These are phyloP conservation scores for Coleophora flavipennella DNA, from an alignment of 2,888 invertebrate genomes.

Conservation along the genomic window DNA sequence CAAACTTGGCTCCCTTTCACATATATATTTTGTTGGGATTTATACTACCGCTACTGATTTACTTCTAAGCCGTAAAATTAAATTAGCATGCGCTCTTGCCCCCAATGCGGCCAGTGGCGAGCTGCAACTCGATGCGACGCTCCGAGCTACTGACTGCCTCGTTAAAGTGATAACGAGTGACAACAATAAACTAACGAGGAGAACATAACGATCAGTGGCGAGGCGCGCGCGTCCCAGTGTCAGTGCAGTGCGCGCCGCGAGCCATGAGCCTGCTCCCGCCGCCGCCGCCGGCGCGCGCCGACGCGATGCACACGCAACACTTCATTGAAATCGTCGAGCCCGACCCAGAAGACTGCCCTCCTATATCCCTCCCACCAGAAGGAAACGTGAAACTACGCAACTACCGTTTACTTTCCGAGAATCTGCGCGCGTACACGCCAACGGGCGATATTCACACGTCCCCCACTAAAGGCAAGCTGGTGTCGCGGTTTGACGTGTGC, in stretches of 20 bases:
- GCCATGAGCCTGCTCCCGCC: constrained; percentile 34
- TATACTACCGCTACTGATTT: constrained; percentile 4
- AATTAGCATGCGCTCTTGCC: constrained; percentile 19
- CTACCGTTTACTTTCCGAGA: constrained; percentile 48
- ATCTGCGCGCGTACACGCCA: constrained; percentile 51
- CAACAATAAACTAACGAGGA: constrained; percentile 11
- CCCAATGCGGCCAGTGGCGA: constrained; percentile 7
- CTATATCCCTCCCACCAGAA: constrained; percentile 40
- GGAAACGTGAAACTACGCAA: constrained; percentile 51
- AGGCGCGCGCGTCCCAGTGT: background rate
- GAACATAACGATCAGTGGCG: constrained; percentile 8
- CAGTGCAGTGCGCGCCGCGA: constrained; percentile 22
- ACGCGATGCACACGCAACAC: constrained; percentile 23
- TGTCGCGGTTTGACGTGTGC: constrained; percentile 48
- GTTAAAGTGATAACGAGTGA: background rate
- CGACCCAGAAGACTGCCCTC: constrained; percentile 34
- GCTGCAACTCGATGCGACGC: constrained; percentile 14
- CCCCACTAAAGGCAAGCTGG: constrained; percentile 45
- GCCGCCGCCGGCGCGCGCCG: constrained; percentile 19
- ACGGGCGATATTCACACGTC: constrained; percentile 51
- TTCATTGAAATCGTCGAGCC: constrained; percentile 49
- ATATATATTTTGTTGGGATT: too few species aligned
- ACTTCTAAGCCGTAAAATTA: constrained; percentile 20
- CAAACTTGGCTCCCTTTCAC: too few species aligned
- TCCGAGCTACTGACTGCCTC: constrained; percentile 10